Base-by-base conservation (phyloP, 2,888 invertebrate species). In the Torymus aiolomorphi region DNA sequence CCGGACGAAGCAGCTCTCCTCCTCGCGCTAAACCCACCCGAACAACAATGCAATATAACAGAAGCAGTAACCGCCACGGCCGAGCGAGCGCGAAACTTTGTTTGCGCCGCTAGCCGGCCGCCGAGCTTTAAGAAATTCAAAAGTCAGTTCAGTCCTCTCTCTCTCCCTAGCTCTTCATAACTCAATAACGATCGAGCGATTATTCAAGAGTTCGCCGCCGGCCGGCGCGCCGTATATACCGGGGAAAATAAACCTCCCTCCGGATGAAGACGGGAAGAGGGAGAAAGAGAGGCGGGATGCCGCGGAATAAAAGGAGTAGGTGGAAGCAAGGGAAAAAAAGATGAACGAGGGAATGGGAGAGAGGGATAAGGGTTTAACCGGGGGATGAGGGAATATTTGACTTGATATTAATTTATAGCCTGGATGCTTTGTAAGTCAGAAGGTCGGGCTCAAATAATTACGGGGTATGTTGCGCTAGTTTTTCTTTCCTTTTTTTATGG, bases 351-450 rank as follows among this genome's bases (percentile, higher is more conserved):
- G n/a, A 56, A 62, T 31, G 18, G 54, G 57, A 31, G 51, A n/a
- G 49, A 74, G 70, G 61, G 42, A 49, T n/a, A 42, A 54, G 54
- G 14, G 63, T 65, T 49, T 66, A 73, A 65, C 72, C 54, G 66
- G 62, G 31, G 65, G 31, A 14, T 16, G 54, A 10, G 54, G 31
- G 67, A 54, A 72, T 78, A 62, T 70, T 71, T 75, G 71, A 78
- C 70, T 70, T 76, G 67, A 78, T 81, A 75, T 78, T 81, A 78
- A 81, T 81, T 78, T 81, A 78, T 78, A 67, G 71, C 59, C 65
- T 1, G 11, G 62, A 54, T 24, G 57, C 76, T 80, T 73, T 69
- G 63, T 61, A 70, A 76, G 73, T 63, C 63, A 52, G 31, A 49
- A 16, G 71, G 72, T 72, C 42, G 52, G 66, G 62, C 57, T 70